Evolutionary conservation across 1,140 invertebrate species (phyloP).

Genomic region (Cyphomyrmex costatus): DNA sequence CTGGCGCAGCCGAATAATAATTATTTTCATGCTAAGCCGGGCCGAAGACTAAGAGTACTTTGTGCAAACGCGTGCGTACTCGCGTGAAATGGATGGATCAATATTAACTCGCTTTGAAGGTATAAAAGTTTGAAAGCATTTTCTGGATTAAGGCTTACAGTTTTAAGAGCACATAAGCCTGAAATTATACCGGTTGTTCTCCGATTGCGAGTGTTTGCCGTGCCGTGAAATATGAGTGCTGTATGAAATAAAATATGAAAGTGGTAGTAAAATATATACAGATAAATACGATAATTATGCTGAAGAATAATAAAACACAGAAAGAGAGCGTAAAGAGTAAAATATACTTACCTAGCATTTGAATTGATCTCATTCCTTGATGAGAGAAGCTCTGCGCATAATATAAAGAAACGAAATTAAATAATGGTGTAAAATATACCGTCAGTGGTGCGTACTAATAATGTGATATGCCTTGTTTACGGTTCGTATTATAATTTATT

Average conservation of each 20-base stretch:
- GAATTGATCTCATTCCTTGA: background rate
- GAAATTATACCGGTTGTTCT: slow-evolving; percentile 39
- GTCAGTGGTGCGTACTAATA: background rate
- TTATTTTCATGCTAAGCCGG: slow-evolving; percentile 47
- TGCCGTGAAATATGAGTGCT: background rate
- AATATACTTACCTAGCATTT: slow-evolving; percentile 35
- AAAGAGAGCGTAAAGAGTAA: background rate
- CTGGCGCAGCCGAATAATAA: slow-evolving; percentile 6
- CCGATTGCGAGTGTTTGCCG: background rate
- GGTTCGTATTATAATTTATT: slow-evolving; percentile 75
- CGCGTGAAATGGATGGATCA: slow-evolving; percentile 71
- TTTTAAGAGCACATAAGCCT: slow-evolving; percentile 26
- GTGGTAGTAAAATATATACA: background rate
- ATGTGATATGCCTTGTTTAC: slow-evolving; percentile 27
- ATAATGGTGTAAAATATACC: background rate
- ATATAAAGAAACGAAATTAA: background rate
- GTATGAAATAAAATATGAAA: background rate
- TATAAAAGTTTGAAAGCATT: slow-evolving; percentile 42
- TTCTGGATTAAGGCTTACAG: slow-evolving; percentile 16
- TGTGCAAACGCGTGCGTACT: slow-evolving; percentile 36
- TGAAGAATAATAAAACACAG: background rate
- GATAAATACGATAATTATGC: background rate
- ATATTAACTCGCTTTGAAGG: slow-evolving; percentile 75
- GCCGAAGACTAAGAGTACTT: slow-evolving; percentile 1
- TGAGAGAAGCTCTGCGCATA: background rate